Evolutionary conservation across 2,113 vertebrate genomes (phyloP).

Genomic region (Trinectes maculatus): DNA sequence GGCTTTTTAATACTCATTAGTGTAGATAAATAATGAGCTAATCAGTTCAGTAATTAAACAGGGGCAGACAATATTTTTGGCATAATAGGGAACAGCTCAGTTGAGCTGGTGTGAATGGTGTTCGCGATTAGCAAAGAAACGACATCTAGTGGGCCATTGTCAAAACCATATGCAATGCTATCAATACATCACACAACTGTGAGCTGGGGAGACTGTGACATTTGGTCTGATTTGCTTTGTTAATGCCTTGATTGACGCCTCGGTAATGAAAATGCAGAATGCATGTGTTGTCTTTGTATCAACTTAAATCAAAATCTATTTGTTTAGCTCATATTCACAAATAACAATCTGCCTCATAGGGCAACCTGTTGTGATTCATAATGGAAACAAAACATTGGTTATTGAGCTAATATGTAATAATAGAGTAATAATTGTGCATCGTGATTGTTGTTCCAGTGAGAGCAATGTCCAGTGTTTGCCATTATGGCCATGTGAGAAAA

Average conservation of each 20-base stretch:
- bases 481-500: too few species aligned
- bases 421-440: too few species aligned
- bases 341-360: conserved; percentile 1
- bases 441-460: not conserved
- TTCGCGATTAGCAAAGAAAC: not conserved
- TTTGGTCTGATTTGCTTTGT: conserved; percentile 61
- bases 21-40: too few species aligned
- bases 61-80: not conserved
- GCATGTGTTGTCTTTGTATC: too few species aligned
- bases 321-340: too few species aligned
- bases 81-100: not conserved
- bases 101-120: not conserved
- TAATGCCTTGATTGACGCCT: conserved; percentile 38
- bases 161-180: too few species aligned
- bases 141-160: conserved; percentile 14
- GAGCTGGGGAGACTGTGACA: conserved; percentile 10
- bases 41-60: not conserved
- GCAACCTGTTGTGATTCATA: conserved; percentile 9
- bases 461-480: not conserved
- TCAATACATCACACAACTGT: conserved; percentile 38
- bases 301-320: too few species aligned
- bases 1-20: too few species aligned
- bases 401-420: conserved; percentile 18
- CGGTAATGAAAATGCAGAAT: conserved; percentile 20
- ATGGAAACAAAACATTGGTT: conserved; percentile 16